Evolutionary conservation across 2,888 invertebrate species (phyloP), one percentile per base, ranked within the genome.

Genomic region (Caenorhabditis doughertyi): DNA sequence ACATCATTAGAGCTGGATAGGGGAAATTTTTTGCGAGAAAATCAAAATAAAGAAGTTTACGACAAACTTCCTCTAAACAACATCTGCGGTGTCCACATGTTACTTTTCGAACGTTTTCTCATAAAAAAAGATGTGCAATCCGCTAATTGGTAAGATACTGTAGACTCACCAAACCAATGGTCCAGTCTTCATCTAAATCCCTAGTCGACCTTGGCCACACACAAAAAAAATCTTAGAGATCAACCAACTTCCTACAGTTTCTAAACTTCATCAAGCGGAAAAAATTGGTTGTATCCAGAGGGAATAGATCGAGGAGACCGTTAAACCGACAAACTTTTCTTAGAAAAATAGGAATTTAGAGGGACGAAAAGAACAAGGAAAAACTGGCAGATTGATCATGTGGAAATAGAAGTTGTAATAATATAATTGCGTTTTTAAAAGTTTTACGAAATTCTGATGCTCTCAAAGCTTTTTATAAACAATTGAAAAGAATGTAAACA

Each of bases 211-310:
- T 65, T 65, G 21, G 27, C 35, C 49, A 32, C 3, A 5, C 9
- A 23, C 44, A n/a, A 21, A 23, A 23, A 18, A 39, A 35, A 39
- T 51, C 44, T 11, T 32, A 32, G 44, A 56, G 58, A 70, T 47
- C 56, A 58, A 32, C 49, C 71, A 58, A 71, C 58, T 44, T 58
- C 58, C 29, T 49, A 32, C 27, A 47, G 71, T 71, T 58, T 56
- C 25, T 21, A 49, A 71, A 71, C 71, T 49, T 56, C 25, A 49
- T 60, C 71, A 71, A 32, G 71, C 71, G 71, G 56, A 56, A 71
- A 32, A 71, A 58, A 47, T 47, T 25, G 65, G 65, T 51, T 51
- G 32, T 49, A 71, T 71, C 71, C 71, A 58, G 58, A 60, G 49
- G 25, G 42, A 29, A 47, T 18, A 47, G 25, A 58, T n/a, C 3